Evolutionary conservation across 2,113 vertebrate species (phyloP).

Genomic region (Elachura formosa): DNA sequence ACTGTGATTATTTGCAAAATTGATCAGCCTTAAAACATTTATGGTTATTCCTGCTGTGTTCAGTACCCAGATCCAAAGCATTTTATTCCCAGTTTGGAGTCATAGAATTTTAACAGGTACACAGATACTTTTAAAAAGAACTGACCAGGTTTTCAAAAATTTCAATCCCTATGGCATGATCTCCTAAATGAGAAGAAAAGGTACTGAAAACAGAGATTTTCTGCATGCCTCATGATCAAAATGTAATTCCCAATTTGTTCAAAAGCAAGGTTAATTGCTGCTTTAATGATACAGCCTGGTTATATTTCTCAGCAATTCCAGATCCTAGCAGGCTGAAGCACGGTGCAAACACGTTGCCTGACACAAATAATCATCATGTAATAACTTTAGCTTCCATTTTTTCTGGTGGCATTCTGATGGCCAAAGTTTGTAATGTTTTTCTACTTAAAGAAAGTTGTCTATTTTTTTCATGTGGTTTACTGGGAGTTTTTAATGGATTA

Average conservation of each 20-base stretch:
- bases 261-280: background rate
- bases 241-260: background rate
- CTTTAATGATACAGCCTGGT: background rate
- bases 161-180: background rate
- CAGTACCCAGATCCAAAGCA: background rate
- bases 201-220: background rate
- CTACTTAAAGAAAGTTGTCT: background rate
- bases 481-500: background rate
- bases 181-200: background rate
- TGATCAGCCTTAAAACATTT: background rate
- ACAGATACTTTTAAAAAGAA: background rate
- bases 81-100: background rate
- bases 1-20: background rate
- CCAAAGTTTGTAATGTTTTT: background rate
- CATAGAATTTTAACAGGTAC: background rate
- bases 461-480: background rate
- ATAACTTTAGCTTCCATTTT: background rate
- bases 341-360: background rate
- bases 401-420: background rate
- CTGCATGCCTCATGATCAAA: background rate
- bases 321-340: background rate
- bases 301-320: background rate
- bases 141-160: background rate
- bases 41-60: background rate
- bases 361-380: background rate